phyloP scores from a whole-genome alignment of 2,888 invertebrate species.

The Blastobasis adustella region DNA sequence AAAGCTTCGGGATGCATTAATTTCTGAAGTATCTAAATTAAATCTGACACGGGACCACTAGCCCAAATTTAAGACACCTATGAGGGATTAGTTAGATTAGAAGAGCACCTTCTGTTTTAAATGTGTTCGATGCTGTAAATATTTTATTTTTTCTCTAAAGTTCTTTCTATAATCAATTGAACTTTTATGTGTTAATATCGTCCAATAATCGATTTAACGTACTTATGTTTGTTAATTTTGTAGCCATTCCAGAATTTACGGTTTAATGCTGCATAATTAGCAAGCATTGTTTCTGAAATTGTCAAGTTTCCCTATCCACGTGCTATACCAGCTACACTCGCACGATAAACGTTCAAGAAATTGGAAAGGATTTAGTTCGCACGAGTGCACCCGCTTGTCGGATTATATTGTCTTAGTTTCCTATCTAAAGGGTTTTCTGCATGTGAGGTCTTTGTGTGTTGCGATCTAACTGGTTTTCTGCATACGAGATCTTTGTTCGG shows the following conservation, averaged over 20 bases:
- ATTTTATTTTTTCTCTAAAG: no score
- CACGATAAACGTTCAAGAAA: conserved; percentile 45
- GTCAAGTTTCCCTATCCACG: not conserved
- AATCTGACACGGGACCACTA: conserved; percentile 26
- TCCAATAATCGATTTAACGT: no score
- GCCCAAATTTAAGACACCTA: no score
- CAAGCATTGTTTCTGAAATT: conserved; percentile 1
- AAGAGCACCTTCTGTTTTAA: no score
- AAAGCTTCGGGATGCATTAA: conserved; percentile 36
- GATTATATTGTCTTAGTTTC: conserved; percentile 56
- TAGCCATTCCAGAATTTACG: not conserved
- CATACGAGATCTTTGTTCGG: no score
- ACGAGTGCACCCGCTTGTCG: conserved; percentile 39
- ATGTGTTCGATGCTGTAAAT: no score
- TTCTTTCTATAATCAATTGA: no score
- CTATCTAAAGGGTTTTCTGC: conserved; percentile 23
- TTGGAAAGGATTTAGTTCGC: conserved; percentile 53
- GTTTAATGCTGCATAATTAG: conserved; percentile 7
- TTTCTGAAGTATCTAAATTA: conserved; percentile 41
- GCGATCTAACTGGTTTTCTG: no score
- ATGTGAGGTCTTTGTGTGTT: conserved; percentile 1
- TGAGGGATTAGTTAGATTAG: no score
- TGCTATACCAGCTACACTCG: not conserved
- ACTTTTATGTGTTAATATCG: no score
- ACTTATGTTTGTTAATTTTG: not conserved